Evolutionary conservation across 2,113 vertebrate species (phyloP), one percentile per base, ranked within the genome.

Genomic region (Seriola rivoliana): DNA sequence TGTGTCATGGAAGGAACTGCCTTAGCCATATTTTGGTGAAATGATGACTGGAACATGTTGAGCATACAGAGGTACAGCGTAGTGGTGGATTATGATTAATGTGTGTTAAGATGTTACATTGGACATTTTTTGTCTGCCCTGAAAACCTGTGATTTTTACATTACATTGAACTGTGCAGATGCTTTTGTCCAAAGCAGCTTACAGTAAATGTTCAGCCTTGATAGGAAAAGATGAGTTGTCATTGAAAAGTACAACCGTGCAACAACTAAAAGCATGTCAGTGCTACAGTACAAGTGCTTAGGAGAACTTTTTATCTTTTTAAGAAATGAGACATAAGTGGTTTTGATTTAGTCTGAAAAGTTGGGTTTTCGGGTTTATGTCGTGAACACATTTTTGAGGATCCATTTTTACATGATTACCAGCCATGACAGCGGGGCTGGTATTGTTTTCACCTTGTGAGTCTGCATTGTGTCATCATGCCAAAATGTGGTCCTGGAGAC

Each of bases 1-100:
- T 46, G 36, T 58, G 14, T 32, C 21, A 48, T 60, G 14, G 19
- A 34, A 48, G 8, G 54, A 73, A 25, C 32, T 19, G 40, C n/a
- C 25, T 19, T 10, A 34, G 23, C 38, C 1, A n/a, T 34, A 25
- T 17, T 54, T 55, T 40, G 19, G 2, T 46, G 38, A 59, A 72
- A 44, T 42, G 19, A n/a, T 25, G 25, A 70, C 71, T 60, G 16
- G 54, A 68, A n/a, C 55, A 19, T 13, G 3, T 29, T 75, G 32
- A 48, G 14, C 40, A 48, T 50, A 13, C n/a, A 69, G 2, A 40
- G 16, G 29, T 32, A 54, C 9, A 46, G 57, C 40, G 65, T 34
- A 29, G 34, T 12, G 19, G 42, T 71, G 34, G 57, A 52, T 80
- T 48, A 52, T 75, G 25, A 75, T 44, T 29, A 36, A 71, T 36